phyloP scores from a whole-genome alignment of 2,113 vertebrate genomes.

The Okapia johnstoni region DNA sequence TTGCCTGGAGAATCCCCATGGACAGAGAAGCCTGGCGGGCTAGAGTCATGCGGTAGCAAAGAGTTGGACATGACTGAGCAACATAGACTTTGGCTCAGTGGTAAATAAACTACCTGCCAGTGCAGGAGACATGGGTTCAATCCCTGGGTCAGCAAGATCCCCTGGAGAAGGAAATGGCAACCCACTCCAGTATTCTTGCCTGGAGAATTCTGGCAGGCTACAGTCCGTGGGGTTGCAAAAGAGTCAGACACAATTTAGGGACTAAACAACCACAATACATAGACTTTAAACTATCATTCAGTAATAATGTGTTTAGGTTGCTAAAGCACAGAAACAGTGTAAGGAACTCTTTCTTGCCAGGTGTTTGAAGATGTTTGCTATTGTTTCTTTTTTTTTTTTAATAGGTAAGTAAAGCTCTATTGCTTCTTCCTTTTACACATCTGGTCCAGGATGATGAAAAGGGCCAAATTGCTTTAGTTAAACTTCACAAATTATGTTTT shows the following conservation, averaged over 20 bases:
- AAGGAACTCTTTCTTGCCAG: not conserved
- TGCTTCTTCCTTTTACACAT: not conserved
- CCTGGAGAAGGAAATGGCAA: not conserved
- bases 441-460: slow-evolving; percentile 60
- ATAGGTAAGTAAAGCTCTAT: not conserved
- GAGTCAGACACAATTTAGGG: not conserved
- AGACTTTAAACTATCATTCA: not conserved
- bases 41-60: not conserved
- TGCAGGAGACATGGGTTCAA: not conserved
- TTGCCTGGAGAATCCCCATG: not conserved
- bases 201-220: not conserved
- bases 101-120: not conserved
- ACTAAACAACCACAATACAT: not conserved
- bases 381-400: slow-evolving; percentile 60
- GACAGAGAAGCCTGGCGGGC: not conserved
- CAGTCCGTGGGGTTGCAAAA: not conserved
- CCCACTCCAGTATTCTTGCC: not conserved
- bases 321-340: not conserved
- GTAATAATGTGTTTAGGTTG: not conserved
- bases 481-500: slow-evolving; percentile 69
- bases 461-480: slow-evolving; percentile 62
- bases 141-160: not conserved
- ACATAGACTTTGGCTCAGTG: not conserved
- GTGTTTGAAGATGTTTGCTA: not conserved
- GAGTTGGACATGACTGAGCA: not conserved